phyloP scores from a whole-genome alignment of 2,888 invertebrate genomes.

The Lasioglossum leucozonium region DNA sequence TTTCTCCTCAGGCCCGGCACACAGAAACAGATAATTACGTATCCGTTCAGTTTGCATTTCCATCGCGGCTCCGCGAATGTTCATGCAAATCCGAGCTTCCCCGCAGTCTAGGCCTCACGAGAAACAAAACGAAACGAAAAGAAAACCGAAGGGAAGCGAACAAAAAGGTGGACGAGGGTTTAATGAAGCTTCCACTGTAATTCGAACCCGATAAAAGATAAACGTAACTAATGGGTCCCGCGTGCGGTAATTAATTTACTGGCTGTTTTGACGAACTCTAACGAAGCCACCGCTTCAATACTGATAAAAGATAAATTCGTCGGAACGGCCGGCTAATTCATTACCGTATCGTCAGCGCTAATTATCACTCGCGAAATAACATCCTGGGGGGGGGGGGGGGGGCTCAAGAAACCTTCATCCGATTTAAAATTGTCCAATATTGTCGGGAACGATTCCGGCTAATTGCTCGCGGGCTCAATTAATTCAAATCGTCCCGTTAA shows the following conservation, averaged over 20 bases:
- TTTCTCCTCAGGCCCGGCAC: background rate
- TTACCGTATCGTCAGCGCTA: background rate
- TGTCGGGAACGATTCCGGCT: background rate
- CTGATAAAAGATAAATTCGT: background rate
- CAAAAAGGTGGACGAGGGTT: background rate
- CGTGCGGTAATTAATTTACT: background rate
- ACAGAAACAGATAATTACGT: constrained; percentile 12
- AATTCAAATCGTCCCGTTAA: background rate
- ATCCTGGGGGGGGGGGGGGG: too few species aligned
- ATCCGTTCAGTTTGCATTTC: background rate
- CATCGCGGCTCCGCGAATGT: background rate
- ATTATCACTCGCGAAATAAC: background rate
- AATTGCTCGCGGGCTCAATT: background rate
- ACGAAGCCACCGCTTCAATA: background rate
- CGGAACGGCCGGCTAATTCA: background rate
- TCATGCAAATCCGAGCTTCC: background rate
- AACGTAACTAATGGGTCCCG: constrained; percentile 4
- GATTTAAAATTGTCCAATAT: background rate
- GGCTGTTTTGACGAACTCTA: constrained; percentile 10
- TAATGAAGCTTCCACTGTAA: background rate
- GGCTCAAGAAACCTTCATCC: background rate
- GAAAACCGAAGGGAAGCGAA: background rate
- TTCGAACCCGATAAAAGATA: constrained; percentile 4
- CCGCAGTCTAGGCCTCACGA: background rate
- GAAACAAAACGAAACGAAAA: background rate